Conservation (phyloP, 2,797 vertebrate genomes). For the Prunella strophiata region DNA sequence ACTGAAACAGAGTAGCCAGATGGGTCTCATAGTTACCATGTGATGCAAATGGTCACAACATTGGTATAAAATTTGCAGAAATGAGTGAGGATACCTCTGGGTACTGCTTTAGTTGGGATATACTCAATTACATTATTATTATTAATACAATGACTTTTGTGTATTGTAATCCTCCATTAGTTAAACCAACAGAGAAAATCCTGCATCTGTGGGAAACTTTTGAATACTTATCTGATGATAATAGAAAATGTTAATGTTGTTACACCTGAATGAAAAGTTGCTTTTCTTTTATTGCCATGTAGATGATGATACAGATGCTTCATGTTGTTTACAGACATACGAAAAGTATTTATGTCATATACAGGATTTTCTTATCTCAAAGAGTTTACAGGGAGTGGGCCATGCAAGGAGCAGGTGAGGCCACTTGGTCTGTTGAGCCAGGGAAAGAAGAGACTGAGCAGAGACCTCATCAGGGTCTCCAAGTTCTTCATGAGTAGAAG, state of each 20-base stretch:
- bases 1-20: background rate
- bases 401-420: background rate
- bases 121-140: background rate
- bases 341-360: background rate
- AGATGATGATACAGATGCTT: background rate
- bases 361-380: background rate
- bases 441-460: background rate
- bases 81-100: background rate
- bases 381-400: background rate
- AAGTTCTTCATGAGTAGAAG: background rate
- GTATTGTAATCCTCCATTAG: background rate
- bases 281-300: background rate
- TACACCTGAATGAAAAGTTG: background rate
- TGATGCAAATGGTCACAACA: background rate
- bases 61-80: background rate
- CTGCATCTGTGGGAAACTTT: background rate
- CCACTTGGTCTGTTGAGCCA: background rate
- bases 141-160: background rate
- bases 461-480: background rate
- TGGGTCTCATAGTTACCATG: background rate
- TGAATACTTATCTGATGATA: background rate
- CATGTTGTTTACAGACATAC: background rate
- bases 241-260: background rate
- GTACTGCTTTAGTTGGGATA: background rate
- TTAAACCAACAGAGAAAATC: background rate